Evolutionary conservation across 2,113 vertebrate genomes (phyloP).

Genomic region (Onychostruthus taczanowskii): DNA sequence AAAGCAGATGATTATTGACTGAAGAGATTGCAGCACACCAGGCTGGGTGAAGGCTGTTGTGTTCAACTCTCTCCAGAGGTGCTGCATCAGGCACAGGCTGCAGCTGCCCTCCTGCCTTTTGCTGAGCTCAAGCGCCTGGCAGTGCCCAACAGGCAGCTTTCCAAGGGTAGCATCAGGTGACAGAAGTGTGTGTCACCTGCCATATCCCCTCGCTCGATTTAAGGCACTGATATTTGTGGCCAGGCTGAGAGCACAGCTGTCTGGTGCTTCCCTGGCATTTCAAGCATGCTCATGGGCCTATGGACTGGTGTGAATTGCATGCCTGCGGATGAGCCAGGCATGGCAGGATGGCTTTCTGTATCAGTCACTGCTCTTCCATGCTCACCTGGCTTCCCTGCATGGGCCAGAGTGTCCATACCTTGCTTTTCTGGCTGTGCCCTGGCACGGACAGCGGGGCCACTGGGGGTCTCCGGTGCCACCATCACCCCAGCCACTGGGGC

Average conservation of each 20-base stretch:
- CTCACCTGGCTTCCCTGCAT: neutral
- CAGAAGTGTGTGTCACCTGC: neutral
- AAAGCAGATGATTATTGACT: conserved; percentile 53
- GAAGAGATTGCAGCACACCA: neutral
- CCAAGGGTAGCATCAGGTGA: neutral
- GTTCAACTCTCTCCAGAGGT: neutral
- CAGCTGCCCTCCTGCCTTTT: neutral
- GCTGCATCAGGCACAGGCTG: neutral
- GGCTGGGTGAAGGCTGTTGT: neutral
- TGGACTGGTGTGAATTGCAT: neutral
- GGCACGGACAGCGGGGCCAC: rapidly evolving
- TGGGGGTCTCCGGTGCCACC: neutral
- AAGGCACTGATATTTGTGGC: rapidly evolving
- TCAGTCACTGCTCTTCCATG: neutral
- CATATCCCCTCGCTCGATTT: rapidly evolving
- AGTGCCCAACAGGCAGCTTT: neutral
- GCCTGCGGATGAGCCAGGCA: rapidly evolving
- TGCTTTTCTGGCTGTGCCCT: neutral
- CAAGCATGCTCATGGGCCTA: neutral
- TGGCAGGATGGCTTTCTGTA: neutral
- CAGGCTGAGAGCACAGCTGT: neutral
- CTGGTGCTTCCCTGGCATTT: neutral
- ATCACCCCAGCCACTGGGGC: neutral
- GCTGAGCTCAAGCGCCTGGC: neutral
- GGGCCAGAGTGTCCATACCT: neutral